These are phyloP conservation scores for Pocillopora damicornis DNA, from an alignment of 64 coral and sea anemone species.

Conservation along the genomic window DNA sequence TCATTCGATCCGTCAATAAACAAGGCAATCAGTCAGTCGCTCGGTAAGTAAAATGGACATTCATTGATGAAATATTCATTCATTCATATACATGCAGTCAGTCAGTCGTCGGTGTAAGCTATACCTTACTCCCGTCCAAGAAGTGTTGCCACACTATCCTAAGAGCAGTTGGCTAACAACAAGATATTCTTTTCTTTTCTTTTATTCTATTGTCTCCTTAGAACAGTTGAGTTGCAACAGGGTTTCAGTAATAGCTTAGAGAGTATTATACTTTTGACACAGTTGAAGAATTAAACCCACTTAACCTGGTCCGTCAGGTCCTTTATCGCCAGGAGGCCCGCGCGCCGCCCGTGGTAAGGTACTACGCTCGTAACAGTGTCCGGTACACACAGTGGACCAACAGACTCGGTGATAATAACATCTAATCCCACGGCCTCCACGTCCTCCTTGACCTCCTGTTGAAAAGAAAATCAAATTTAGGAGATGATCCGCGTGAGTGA, in stretches of 20 bases:
- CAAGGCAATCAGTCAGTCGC: no score
- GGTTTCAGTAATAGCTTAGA: no score
- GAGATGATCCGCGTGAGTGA: not conserved
- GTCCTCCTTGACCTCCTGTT: conserved; percentile 6
- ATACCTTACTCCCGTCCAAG: no score
- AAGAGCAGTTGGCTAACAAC: no score
- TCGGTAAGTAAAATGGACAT: no score
- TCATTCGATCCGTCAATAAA: no score
- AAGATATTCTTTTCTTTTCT: no score
- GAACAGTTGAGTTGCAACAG: not conserved
- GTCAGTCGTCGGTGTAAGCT: no score
- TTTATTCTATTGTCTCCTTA: not conserved
- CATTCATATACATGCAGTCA: no score
- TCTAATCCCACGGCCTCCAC: not conserved
- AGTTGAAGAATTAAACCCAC: not conserved
- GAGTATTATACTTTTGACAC: not conserved
- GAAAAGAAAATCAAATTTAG: not conserved
- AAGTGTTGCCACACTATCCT: no score
- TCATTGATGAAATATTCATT: no score
- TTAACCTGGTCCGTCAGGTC: not conserved
- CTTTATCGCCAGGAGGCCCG: not conserved
- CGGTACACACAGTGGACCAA: not conserved
- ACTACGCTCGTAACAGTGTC: not conserved
- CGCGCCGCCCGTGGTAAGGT: not conserved
- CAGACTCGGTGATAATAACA: not conserved